phyloP scores from a whole-genome alignment of 2,888 invertebrate species.

The Rotaria socialis region DNA sequence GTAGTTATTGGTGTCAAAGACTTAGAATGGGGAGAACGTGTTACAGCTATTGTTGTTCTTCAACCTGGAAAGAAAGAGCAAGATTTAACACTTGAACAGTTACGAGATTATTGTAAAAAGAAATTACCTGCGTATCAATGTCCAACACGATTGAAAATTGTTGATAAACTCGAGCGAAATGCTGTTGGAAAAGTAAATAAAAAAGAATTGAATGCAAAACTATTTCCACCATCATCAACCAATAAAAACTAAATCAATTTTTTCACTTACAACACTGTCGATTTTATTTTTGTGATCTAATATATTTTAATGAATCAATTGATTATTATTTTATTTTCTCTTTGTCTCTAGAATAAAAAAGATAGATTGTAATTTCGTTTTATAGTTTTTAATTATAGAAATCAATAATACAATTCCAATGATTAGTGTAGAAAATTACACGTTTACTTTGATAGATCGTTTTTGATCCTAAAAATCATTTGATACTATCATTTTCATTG shows the following conservation, averaged over 20 bases:
- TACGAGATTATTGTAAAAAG: slow-evolving; percentile 59
- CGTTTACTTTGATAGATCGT: too few relatives aligned
- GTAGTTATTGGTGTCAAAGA: slow-evolving; percentile 75
- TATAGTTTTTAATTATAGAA: too few relatives aligned
- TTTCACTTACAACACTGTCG: neutral
- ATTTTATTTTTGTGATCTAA: too few relatives aligned
- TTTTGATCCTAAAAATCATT: too few relatives aligned
- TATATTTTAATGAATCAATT: too few relatives aligned
- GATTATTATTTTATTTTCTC: too few relatives aligned
- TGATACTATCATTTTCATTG: too few relatives aligned
- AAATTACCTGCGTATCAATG: slow-evolving; percentile 53
- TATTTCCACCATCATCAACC: neutral
- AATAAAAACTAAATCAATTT: neutral
- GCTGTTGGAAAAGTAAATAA: slow-evolving; percentile 77
- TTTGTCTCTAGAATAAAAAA: too few relatives aligned
- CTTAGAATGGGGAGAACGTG: slow-evolving; percentile 75
- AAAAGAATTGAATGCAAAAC: slow-evolving; percentile 54
- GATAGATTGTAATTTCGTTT: too few relatives aligned
- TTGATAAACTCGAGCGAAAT: slow-evolving; percentile 70
- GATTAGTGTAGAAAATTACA: too few relatives aligned
- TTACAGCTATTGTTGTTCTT: slow-evolving; percentile 62
- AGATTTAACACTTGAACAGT: slow-evolving; percentile 25
- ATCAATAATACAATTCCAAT: too few relatives aligned
- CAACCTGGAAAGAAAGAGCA: slow-evolving; percentile 41
- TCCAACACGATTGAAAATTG: slow-evolving; percentile 56